Evolutionary conservation across 2,113 vertebrate species (phyloP), one percentile per base, ranked within the genome.

Genomic region (Pycnonotus jocosus): DNA sequence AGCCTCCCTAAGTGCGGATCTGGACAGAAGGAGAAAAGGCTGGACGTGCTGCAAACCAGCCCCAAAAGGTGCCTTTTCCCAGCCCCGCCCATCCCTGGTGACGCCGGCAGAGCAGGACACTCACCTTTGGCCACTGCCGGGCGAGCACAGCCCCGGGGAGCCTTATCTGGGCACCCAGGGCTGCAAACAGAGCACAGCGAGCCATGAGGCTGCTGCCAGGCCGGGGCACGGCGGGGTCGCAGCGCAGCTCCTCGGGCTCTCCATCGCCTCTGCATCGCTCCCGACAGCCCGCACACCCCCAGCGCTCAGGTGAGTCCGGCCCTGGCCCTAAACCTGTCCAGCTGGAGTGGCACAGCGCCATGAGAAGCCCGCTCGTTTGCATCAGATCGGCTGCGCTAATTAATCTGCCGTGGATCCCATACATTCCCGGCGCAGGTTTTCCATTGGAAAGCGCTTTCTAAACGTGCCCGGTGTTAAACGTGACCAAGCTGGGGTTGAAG

Each of bases 101-200:
- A 53, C 17, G 40, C 60, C 13, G 7, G 2, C 17, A 30, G 61
- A 18, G 61, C 7, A 0, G 33, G 6, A n/a, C 17, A 11, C 40
- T 60, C 65, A 17, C 7, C 6, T 48, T 28, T 53, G 60, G 51
- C 78, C 30, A 1, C 30, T 2, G 25, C 84, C 1, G n/a, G 9
- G 40, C 15, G 38, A 90, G 38, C 44, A 7, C 40, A 45, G 50
- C 61, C 77, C 73, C 15, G 3, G 68, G 6, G 30, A 7, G 82
- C 83, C 86, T 97, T 97, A 97, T 97, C 97, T 80, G 71, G 30
- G 28, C 6, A 1, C 30, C 61, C n/a, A 12, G 17, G 77, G 23
- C 21, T 57, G 84, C 95, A 91, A 95, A 94, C 70, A 93, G 62
- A 19, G 69, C 22, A 16, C 30, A 21, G 40, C 48, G 42, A 94